Evolutionary conservation across 2,797 vertebrate genomes (phyloP).

Genomic region (Danio aesculapii): DNA sequence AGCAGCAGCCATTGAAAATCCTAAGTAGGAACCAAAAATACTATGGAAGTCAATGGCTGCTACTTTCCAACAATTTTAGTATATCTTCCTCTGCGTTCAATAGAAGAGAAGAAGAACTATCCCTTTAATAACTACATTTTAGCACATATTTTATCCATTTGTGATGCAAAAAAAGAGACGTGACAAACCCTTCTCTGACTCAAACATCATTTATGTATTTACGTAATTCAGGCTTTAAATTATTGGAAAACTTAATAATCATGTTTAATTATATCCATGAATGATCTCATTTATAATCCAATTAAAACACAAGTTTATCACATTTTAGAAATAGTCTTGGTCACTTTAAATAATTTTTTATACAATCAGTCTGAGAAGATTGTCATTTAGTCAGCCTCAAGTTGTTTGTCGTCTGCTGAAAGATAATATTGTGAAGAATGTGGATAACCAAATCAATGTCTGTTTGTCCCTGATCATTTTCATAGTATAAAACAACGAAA

Average conservation of each 20-base stretch:
- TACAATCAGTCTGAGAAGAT: neutral
- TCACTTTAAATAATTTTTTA: neutral
- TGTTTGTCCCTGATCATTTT: too few relatives aligned
- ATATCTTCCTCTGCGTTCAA: too few relatives aligned
- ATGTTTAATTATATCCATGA: neutral
- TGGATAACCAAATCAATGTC: too few relatives aligned
- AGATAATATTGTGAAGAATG: too few relatives aligned
- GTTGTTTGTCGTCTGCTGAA: too few relatives aligned
- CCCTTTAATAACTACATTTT: neutral
- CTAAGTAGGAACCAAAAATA: too few relatives aligned
- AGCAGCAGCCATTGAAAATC: too few relatives aligned
- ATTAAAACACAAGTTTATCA: neutral
- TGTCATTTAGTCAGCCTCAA: too few relatives aligned
- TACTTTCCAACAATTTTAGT: too few relatives aligned
- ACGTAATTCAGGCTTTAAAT: neutral
- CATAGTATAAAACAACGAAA: too few relatives aligned
- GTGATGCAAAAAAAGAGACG: neutral
- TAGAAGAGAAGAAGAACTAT: too few relatives aligned
- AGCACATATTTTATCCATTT: neutral
- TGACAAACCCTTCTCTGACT: neutral
- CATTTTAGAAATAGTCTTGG: neutral
- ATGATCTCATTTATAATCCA: slow-evolving; percentile 12
- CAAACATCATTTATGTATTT: neutral
- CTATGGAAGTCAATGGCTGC: too few relatives aligned
- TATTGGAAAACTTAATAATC: neutral